Base-by-base conservation (phyloP, 2,113 vertebrate species). In the Platanista minor region DNA sequence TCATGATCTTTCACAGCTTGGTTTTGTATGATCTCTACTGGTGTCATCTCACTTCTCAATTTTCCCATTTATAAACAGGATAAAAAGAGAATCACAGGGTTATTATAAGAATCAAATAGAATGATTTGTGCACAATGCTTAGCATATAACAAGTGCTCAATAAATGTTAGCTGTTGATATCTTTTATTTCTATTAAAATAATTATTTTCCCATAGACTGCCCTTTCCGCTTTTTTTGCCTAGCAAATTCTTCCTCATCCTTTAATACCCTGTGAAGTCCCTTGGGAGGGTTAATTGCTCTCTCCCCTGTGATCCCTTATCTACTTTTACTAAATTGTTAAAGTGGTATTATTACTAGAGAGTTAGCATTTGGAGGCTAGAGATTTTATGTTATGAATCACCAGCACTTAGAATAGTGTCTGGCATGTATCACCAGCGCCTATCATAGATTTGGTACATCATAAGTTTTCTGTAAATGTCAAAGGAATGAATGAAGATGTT, bases 61-160 rank as follows among this genome's bases (percentile, higher is more conserved):
- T 78, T 95, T 20, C 41, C 92, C 8, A 54, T 75, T 90, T 84
- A 64, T 93, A 75, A 88, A 64, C 4, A 49, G 21, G n/a, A 72
- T 81, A 82, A 72, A 92, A 87, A 94, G 29, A 84, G 87, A 95
- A 86, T 84, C 36, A 33, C 15, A 90, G 33, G 8, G 9, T 75
- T 97, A 59, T 59, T 62, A 41, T 87, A 62, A 92, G n/a, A 96
- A 61, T 82, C 49, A 90, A 88, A n/a, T 80, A 93, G 49, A 27
- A 84, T 93, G 90, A 80, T 84, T 90, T 93, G 13, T 90, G 25
- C 13, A 87, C 9, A 78, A 14, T 87, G 21, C 33, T 77, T 92
- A 87, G 10, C 14, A 54, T 90, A 46, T 87, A 41, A 15, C n/a
- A 59, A 94, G 39, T 78, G 20, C 83, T 84, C 33, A 90, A 17